Evolutionary conservation across 2,797 vertebrate genomes (phyloP).

Genomic region (Hyperoplus immaculatus): DNA sequence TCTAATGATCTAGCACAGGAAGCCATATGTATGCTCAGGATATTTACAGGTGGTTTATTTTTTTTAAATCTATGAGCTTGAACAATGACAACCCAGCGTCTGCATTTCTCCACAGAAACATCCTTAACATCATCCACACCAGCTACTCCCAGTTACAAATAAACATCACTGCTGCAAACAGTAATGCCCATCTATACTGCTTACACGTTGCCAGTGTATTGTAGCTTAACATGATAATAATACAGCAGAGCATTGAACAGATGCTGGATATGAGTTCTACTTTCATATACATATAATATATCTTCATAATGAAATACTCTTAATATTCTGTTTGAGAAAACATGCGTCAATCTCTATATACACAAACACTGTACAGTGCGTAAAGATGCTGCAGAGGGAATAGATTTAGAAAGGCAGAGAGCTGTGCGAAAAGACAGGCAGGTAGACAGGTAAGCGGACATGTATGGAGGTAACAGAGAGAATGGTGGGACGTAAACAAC

Average conservation of each 20-base stretch:
- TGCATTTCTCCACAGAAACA: conserved; percentile 3
- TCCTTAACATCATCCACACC: conserved; percentile 22
- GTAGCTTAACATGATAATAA: conserved; percentile 47
- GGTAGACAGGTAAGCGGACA: not conserved
- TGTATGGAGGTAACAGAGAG: not conserved
- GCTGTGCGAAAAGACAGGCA: not conserved
- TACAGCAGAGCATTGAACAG: conserved; percentile 55
- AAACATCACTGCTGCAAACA: conserved; percentile 41
- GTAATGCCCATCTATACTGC: conserved; percentile 31
- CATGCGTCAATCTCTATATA: conserved; percentile 83
- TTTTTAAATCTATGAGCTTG: conserved; percentile 26
- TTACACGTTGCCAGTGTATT: conserved; percentile 50
- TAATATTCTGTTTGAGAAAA: conserved; percentile 77
- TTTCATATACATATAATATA: conserved; percentile 68
- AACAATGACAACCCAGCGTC: conserved; percentile 22
- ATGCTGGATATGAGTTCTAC: conserved; percentile 62
- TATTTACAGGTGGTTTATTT: conserved; percentile 20
- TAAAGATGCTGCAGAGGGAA: conserved; percentile 39
- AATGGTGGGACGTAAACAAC: conserved; percentile 11
- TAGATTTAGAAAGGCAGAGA: conserved; percentile 14
- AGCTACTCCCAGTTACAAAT: conserved; percentile 38
- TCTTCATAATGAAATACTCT: conserved; percentile 77
- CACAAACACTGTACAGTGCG: conserved; percentile 79
- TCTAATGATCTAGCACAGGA: conserved; percentile 2
- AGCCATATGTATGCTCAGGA: conserved; percentile 5